A percentile compares a stretch with the other conserved stretches of the same genome.
phyloP scores from a whole-genome alignment of 2,113 vertebrate genomes.

The Urocitellus parryii region DNA sequence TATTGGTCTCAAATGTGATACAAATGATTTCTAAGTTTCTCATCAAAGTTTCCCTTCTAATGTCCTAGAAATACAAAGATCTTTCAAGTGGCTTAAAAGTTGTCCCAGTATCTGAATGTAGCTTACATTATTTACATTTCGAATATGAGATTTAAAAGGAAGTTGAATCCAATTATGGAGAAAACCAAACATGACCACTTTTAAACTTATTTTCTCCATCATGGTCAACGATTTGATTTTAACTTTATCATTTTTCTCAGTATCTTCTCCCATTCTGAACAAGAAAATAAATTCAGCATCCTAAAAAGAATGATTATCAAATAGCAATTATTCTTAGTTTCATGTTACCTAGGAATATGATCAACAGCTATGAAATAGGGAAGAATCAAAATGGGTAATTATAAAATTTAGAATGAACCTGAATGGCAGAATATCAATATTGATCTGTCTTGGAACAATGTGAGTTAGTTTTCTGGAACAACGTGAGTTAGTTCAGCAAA shows the following conservation, averaged over 20 bases:
- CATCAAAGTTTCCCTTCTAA: neutral
- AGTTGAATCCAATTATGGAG: neutral
- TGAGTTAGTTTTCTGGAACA: neutral
- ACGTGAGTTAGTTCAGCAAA: neutral
- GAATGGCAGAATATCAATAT: neutral
- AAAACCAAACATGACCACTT: neutral
- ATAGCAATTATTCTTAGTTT: neutral
- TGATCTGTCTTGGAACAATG: neutral
- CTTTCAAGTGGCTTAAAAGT: neutral
- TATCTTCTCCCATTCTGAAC: neutral
- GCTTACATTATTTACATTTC: slow-evolving; percentile 46
- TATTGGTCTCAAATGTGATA: neutral
- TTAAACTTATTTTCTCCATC: neutral
- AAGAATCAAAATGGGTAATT: neutral
- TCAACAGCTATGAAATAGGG: neutral
- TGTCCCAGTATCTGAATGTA: neutral
- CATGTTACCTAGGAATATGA: neutral
- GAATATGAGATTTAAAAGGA: neutral
- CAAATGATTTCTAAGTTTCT: neutral
- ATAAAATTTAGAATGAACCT: neutral
- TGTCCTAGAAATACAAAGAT: neutral
- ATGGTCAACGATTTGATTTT: neutral
- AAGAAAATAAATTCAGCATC: neutral
- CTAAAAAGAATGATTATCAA: neutral
- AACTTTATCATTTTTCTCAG: neutral